These are phyloP conservation scores for Germaria angustata DNA, from an alignment of 2,888 invertebrate genomes.

Conservation along the genomic window DNA sequence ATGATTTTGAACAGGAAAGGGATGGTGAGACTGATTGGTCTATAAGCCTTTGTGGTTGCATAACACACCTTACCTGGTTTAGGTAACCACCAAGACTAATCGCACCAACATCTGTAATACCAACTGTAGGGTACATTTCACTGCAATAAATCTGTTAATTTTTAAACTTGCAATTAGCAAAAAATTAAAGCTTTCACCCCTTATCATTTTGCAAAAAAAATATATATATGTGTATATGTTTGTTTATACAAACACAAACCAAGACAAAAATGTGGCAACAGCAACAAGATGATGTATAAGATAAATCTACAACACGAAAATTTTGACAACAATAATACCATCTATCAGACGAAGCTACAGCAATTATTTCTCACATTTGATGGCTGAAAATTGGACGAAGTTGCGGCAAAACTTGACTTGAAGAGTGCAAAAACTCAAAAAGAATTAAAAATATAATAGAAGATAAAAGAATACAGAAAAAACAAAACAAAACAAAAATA, in stretches of 20 bases:
- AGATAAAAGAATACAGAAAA: slow-evolving; percentile 25
- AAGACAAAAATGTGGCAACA: slow-evolving; percentile 14
- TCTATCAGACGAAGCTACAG: slow-evolving; percentile 70
- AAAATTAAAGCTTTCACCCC: neutral
- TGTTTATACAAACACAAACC: neutral
- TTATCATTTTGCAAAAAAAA: neutral
- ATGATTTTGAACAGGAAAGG: too few species aligned
- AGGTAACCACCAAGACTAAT: too few species aligned
- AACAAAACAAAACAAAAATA: neutral
- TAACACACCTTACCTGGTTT: too few species aligned
- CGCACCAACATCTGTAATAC: too few species aligned
- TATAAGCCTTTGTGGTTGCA: too few species aligned
- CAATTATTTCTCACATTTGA: slow-evolving; percentile 68
- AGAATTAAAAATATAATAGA: slow-evolving; percentile 8
- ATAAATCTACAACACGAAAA: slow-evolving; percentile 63
- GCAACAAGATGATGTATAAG: slow-evolving; percentile 28
- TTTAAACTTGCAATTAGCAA: slow-evolving; percentile 5
- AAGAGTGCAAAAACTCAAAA: neutral
- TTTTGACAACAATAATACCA: slow-evolving; percentile 66
- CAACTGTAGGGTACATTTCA: neutral
- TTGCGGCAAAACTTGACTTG: slow-evolving; percentile 59
- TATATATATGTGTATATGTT: too few species aligned
- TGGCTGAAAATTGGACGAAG: slow-evolving; percentile 53
- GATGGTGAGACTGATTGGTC: too few species aligned
- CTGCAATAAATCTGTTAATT: slow-evolving; percentile 25